Evolutionary conservation across 2,113 vertebrate genomes (phyloP).

Genomic region (Menura novaehollandiae): DNA sequence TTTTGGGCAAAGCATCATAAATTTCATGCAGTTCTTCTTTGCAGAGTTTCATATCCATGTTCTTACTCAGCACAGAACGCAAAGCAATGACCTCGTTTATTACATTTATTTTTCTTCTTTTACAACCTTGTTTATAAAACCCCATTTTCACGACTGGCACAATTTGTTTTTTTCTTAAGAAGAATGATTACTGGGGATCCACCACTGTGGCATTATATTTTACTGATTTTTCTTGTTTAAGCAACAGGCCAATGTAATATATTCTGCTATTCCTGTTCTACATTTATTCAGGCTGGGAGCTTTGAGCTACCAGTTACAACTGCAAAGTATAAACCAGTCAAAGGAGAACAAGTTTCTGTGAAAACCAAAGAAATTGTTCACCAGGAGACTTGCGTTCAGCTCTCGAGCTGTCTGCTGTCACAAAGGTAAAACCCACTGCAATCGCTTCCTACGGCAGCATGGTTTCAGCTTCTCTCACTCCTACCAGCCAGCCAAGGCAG

Average conservation of each 20-base stretch:
- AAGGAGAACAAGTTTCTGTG: background rate
- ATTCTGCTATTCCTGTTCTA: background rate
- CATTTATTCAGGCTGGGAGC: background rate
- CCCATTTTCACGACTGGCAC: background rate
- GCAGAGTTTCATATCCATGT: background rate
- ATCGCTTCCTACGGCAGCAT: background rate
- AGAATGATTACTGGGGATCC: slow-evolving; percentile 3
- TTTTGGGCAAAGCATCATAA: background rate
- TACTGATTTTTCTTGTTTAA: slow-evolving; percentile 20
- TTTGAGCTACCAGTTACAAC: slow-evolving; percentile 4
- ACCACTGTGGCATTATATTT: slow-evolving; percentile 2
- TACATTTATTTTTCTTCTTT: background rate
- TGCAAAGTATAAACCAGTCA: background rate
- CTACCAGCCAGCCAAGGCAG: background rate
- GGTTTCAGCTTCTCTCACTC: background rate
- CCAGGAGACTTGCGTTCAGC: background rate
- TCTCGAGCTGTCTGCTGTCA: background rate
- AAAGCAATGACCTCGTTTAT: background rate
- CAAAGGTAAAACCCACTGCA: background rate
- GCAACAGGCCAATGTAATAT: background rate
- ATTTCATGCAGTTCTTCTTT: background rate
- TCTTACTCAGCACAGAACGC: background rate
- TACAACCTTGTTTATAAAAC: slow-evolving; percentile 30
- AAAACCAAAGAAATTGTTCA: slow-evolving; percentile 8
- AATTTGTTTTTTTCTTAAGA: background rate